phyloP scores from a whole-genome alignment of 1,140 invertebrate species.

The Bombus consobrinus region DNA sequence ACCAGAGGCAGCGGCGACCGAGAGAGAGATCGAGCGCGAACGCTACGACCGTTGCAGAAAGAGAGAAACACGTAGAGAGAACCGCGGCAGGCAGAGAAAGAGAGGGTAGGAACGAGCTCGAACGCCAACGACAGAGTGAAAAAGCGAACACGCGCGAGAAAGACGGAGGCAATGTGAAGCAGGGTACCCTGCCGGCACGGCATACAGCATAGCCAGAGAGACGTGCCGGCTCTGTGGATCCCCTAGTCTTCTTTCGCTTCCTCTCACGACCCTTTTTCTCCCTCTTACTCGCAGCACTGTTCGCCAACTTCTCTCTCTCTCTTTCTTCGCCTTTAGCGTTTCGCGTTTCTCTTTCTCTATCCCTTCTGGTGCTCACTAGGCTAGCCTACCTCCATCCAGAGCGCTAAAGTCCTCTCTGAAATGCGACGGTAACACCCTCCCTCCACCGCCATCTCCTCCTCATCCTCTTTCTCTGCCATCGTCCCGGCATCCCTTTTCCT shows the following conservation, averaged over 20 bases:
- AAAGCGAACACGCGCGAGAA: constrained; percentile 66
- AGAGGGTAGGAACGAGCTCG: constrained; percentile 61
- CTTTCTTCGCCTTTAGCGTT: constrained; percentile 48
- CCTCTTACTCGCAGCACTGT: constrained; percentile 1
- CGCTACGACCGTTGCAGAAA: constrained; percentile 48
- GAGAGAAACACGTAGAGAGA: constrained; percentile 32
- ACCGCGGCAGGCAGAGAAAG: constrained; percentile 52
- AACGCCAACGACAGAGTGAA: constrained; percentile 33
- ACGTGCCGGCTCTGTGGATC: constrained; percentile 75
- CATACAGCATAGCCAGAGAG: constrained; percentile 75
- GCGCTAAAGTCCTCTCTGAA: constrained; percentile 79
- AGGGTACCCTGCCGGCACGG: constrained; percentile 69
- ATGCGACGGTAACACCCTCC: constrained; percentile 77
- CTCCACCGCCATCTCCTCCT: constrained; percentile 41
- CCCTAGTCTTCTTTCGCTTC: constrained; percentile 34
- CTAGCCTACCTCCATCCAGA: constrained; percentile 71
- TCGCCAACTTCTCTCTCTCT: constrained; percentile 40
- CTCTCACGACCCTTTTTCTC: constrained; percentile 32
- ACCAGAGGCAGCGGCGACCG: constrained; percentile 67
- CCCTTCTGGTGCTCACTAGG: constrained; percentile 39
- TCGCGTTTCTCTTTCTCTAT: constrained; percentile 46
- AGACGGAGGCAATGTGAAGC: constrained; percentile 65
- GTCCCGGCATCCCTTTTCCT: constrained; percentile 43
- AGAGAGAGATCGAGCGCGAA: constrained; percentile 52
- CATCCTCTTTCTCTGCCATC: constrained; percentile 52